Base-by-base conservation (phyloP, 2,797 vertebrate genomes). In the Propithecus perrieri region DNA sequence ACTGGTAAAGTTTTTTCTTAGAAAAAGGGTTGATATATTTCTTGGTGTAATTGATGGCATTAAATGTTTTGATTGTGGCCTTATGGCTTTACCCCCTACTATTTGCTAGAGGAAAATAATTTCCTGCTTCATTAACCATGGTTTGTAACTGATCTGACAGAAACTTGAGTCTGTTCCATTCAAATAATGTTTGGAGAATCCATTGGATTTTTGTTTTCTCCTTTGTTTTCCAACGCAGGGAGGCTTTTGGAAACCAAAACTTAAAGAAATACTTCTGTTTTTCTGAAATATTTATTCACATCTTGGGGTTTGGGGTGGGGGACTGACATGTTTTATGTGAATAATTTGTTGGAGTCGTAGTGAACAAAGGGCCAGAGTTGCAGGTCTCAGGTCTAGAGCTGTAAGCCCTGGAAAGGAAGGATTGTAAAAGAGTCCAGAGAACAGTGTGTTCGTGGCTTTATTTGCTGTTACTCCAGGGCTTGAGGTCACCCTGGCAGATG, bases 401-500 rank as follows among this genome's bases (percentile, higher is more conserved):
- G 22, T 43, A 72, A 90, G 57, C n/a, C 26, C 92, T 96, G 87
- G 67, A 79, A 83, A 79, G n/a, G 38, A 43, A 85, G 20, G 65
- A 71, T 26, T 35, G 7, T 95, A 15, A 61, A 89, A 92, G 90
- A 85, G 41, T 85, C 94, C 94, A 94, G 57, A 96, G 96, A 95
- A 97, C 87, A 92, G 72, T 59, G 50, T 95, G 90, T 96, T 33
- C 94, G 17, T 55, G 81, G 87, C n/a, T 95, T 87, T 92, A 59
- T 85, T 97, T 92, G 67, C 85, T 81, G 17, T 94, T 91, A 33
- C 81, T 96, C 80, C 7, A 50, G 15, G 38, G 48, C 69, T 57
- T 90, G 87, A 96, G 88, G 75, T 97, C 88, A 91, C 81, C 63
- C 78, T 97, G 93, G 94, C 92, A 94, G 74, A 85, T 35, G n/a